Conservation (phyloP, 37 sponge, comb jelly and placozoan genomes). For the Spongilla lacustris region DNA sequence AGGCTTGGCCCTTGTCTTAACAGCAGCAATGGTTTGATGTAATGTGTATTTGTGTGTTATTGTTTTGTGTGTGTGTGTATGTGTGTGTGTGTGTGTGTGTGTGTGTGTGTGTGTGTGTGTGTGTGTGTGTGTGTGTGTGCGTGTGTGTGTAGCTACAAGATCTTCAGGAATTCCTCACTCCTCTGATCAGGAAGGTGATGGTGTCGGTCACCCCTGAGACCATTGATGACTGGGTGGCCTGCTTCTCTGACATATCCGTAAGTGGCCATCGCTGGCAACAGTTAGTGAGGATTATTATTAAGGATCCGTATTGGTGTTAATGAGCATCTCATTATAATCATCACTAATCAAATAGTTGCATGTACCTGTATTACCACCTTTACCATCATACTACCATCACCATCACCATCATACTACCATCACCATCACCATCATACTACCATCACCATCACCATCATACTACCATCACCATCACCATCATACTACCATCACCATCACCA, state of each 20-base stretch:
- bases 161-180: slow-evolving; percentile 58
- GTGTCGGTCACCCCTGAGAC: slow-evolving; percentile 59
- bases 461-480: too few species aligned
- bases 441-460: too few species aligned
- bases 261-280: too few species aligned
- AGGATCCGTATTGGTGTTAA: too few species aligned
- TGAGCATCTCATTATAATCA: too few species aligned
- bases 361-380: too few species aligned
- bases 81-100: not conserved
- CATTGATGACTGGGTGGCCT: slow-evolving; percentile 58
- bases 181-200: slow-evolving; percentile 51
- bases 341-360: too few species aligned
- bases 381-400: too few species aligned
- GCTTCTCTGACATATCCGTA: slow-evolving; percentile 59
- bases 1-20: not conserved
- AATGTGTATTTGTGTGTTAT: not conserved
- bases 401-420: too few species aligned
- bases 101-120: not conserved
- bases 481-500: too few species aligned
- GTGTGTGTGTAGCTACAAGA: not conserved
- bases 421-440: too few species aligned
- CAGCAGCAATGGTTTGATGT: not conserved
- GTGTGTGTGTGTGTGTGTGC: slow-evolving; percentile 4
- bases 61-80: not conserved
- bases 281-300: too few species aligned